Conservation (phyloP, 2,797 vertebrate species). For the Parauchenoglanis ngamensis region DNA sequence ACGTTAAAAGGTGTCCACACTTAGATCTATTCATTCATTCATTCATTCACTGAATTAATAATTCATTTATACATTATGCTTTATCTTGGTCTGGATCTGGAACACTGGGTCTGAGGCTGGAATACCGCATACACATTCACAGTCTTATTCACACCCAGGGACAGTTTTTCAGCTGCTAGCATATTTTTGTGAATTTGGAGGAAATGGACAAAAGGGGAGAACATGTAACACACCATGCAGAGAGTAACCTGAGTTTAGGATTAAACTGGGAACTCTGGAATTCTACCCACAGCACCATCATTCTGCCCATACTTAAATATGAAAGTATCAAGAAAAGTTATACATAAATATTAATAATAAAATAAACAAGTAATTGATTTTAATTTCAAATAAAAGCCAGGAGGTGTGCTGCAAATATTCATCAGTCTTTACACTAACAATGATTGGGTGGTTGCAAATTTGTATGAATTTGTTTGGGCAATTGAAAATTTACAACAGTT, state of each 20-base stretch:
- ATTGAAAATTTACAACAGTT: not conserved
- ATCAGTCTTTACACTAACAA: not conserved
- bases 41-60: not conserved
- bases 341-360: not conserved
- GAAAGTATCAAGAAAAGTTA: not conserved
- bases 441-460: not conserved
- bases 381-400: not conserved
- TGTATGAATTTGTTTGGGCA: not conserved
- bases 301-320: not conserved
- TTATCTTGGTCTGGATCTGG: not conserved
- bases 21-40: not conserved
- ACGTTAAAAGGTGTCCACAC: not conserved
- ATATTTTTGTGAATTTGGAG: not conserved
- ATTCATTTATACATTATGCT: not conserved
- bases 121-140: not conserved
- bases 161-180: not conserved
- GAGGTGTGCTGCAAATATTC: not conserved
- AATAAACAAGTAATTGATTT: not conserved
- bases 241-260: not conserved
- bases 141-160: not conserved
- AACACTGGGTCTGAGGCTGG: not conserved
- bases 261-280: not conserved
- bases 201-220: not conserved
- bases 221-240: not conserved
- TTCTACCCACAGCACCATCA: not conserved